These are phyloP conservation scores for Takifugu ocellatus DNA, from an alignment of 2,797 vertebrate species.

Conservation along the genomic window DNA sequence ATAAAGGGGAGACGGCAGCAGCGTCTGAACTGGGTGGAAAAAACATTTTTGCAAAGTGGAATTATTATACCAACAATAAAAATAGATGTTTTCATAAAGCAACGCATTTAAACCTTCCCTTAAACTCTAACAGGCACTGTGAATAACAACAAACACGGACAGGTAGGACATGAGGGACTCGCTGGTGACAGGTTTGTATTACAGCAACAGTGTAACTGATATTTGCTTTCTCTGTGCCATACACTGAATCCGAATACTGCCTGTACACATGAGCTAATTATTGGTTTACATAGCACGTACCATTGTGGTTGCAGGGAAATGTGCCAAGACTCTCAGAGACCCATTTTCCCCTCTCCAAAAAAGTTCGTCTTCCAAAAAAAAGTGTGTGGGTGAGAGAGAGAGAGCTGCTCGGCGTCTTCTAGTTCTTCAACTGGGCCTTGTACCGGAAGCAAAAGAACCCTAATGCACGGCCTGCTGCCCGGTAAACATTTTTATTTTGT, in stretches of 20 bases:
- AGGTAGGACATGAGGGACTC: no score
- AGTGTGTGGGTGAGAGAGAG: conserved; percentile 58
- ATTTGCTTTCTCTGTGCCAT: conserved; percentile 26
- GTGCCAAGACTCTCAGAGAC: conserved; percentile 81
- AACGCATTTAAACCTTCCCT: conserved; percentile 11
- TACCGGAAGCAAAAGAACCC: conserved; percentile 73
- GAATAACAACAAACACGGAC: no score
- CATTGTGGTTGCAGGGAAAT: conserved; percentile 79
- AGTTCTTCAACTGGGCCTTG: conserved; percentile 67
- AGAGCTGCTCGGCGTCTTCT: conserved; percentile 45
- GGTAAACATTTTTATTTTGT: conserved; percentile 51
- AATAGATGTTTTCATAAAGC: conserved; percentile 3
- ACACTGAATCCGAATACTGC: conserved; percentile 52
- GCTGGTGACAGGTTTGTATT: no score
- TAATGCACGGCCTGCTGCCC: conserved; percentile 68
- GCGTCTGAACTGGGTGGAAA: conserved; percentile 26
- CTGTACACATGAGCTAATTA: conserved; percentile 70
- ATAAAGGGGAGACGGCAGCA: conserved; percentile 34
- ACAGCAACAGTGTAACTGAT: no score
- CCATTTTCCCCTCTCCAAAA: conserved; percentile 80
- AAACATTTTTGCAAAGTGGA: conserved; percentile 19
- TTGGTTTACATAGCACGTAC: conserved; percentile 83
- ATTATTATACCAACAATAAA: conserved; percentile 18
- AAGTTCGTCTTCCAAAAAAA: conserved; percentile 73
- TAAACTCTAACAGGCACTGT: conserved; percentile 10